phyloP scores from a whole-genome alignment of 2,888 invertebrate species.

The Philereme transversata region DNA sequence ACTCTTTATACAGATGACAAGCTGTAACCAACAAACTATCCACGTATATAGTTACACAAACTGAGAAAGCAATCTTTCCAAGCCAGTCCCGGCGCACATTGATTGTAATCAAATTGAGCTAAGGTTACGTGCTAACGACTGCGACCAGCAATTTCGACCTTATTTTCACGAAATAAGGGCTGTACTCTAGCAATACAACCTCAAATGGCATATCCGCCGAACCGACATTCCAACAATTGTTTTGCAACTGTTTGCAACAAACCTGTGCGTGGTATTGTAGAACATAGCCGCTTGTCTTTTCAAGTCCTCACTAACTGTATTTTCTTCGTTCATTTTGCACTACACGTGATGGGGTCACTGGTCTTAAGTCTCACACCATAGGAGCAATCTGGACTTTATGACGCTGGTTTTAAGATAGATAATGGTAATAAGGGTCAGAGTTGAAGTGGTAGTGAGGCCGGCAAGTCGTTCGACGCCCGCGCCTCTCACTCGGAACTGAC shows the following conservation, averaged over 20 bases:
- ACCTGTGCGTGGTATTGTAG: slow-evolving; percentile 78
- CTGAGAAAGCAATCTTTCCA: slow-evolving; percentile 11
- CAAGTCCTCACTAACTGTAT: slow-evolving; percentile 69
- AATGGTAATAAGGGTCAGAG: slow-evolving; percentile 41
- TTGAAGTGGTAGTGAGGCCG: slow-evolving; percentile 54
- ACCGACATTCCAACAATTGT: slow-evolving; percentile 41
- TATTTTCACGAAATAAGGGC: slow-evolving; percentile 22
- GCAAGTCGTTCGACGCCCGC: slow-evolving; percentile 74
- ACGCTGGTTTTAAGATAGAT: slow-evolving; percentile 34
- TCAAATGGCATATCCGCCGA: slow-evolving; percentile 45
- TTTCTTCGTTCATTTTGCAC: slow-evolving; percentile 71
- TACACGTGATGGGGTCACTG: slow-evolving; percentile 48
- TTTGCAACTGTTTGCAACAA: slow-evolving; percentile 54
- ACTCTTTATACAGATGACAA: no score
- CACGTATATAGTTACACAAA: not conserved
- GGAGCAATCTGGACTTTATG: slow-evolving; percentile 32
- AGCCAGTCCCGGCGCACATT: slow-evolving; percentile 9
- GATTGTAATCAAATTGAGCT: slow-evolving; percentile 18
- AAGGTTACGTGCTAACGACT: not conserved
- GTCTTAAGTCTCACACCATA: slow-evolving; percentile 31
- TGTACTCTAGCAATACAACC: slow-evolving; percentile 10
- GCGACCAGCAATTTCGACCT: slow-evolving; percentile 8
- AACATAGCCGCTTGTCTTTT: slow-evolving; percentile 78
- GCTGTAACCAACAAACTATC: no score
- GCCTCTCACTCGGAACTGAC: slow-evolving; percentile 66